Evolutionary conservation across 2,888 invertebrate genomes (phyloP), one percentile per base, ranked within the genome.

Genomic region (Andrena marginata): DNA sequence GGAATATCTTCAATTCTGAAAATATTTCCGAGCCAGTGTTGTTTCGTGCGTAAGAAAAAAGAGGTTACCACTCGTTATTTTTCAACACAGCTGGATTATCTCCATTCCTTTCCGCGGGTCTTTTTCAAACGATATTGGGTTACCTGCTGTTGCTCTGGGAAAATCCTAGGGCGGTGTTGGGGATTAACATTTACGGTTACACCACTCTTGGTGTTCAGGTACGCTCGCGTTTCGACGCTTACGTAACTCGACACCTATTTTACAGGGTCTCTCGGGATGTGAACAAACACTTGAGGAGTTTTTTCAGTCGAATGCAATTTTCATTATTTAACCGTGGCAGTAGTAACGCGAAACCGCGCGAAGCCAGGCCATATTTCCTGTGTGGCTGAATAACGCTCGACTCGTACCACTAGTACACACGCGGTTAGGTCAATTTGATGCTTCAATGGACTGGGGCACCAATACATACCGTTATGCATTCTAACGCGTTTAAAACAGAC

Each of bases 111-210:
- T 48, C 48, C 10, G 42, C 13, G 16, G 10, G 48, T 5, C 31
- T 4, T 16, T 48, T 33, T 31, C 16, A 31, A 51, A 51, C 42
- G 59, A 33, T 26, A 26, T 23, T 65, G 69, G 56, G 35, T 77
- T 56, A 33, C 48, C 10, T 6, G 3, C 8, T 1, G 59, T 7
- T 20, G 54, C 23, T n/a, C 6, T 13, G 56, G n/a, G 63, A 63
- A 62, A 63, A 76, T 75, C 56, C 48, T 68, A 35, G 69, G 4
- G 13, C 33, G 4, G 7, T 20, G 42, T 16, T 20, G 49, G 56
- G 49, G 29, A 75, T 79, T 71, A 77, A 42, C 71, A 77, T 77
- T 71, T 77, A 71, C 60, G 54, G 26, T 7, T 48, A 48, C 26
- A 5, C 10, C 33, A 13, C 42, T 16, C 16, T 42, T 42, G 42